Evolutionary conservation across 2,888 invertebrate species (phyloP), one percentile per base, ranked within the genome.

Genomic region (Macropis europaea): DNA sequence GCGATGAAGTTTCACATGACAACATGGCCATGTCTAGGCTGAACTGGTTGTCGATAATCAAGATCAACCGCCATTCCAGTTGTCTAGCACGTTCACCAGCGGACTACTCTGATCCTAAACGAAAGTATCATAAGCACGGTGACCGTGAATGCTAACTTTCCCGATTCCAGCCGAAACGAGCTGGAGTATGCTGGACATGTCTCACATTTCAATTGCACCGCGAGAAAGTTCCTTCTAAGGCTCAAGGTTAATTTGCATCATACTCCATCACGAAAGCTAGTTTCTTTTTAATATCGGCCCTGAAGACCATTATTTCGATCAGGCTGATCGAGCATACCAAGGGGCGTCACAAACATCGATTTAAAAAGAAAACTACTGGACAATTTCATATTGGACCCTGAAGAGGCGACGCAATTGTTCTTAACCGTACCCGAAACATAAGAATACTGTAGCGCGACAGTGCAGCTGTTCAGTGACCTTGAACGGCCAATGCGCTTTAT

Each of bases 201-300:
- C 7, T 11, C 11, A 5, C 30, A 38, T 56, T 47, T 52, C 26
- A 60, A 70, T 53, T 45, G 40, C 15, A 34, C 22, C 22, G 43
- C 38, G 69, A 70, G 69, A 73, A 74, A 66, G 72, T 72, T 54
- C 40, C 30, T 71, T 54, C 53, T 53, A 63, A 62, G 43, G 62
- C 43, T 56, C 69, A 64, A 72, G 60, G 66, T 66, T 71, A 56
- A 43, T 56, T 56, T 48, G 24, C 69, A 50, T 62, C 70, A 43
- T 9, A 28, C 24, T 26, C 26, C 15, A 48, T 30, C 48, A n/a
- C n/a, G 69, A 71, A 61, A 30, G 61, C 32, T 47, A 52, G 64
- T 66, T 57, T 67, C 59, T 38, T 67, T 47, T 50, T 40, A 22
- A 9, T 13, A 43, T n/a, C n/a, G n/a, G n/a, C n/a, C n/a, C n/a